Conservation (phyloP, 2,797 vertebrate species). For the Pantherophis vulpinus region DNA sequence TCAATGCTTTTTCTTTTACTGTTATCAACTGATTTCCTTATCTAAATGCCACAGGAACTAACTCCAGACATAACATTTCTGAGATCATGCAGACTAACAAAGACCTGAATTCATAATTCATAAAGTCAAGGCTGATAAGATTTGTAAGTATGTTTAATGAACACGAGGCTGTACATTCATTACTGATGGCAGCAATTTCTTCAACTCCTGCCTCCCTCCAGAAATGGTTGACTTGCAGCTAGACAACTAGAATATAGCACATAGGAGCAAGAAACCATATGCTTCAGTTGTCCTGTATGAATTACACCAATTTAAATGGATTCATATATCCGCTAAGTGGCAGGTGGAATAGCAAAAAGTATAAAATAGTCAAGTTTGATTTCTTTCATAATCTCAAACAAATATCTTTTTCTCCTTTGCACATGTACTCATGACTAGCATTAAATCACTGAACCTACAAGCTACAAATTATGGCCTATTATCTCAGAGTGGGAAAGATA, state of each 20-base stretch:
- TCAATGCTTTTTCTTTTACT: background rate
- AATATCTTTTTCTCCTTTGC: background rate
- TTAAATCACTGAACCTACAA: background rate
- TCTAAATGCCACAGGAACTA: background rate
- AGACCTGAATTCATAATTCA: background rate
- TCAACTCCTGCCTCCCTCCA: background rate
- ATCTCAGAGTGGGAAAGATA: background rate
- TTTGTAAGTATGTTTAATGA: background rate
- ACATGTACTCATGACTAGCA: background rate
- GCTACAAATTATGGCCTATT: background rate
- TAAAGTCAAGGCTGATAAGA: background rate
- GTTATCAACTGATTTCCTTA: background rate
- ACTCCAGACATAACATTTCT: background rate
- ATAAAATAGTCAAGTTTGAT: background rate
- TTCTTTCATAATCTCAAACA: background rate
- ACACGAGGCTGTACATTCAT: background rate
- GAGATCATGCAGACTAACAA: background rate
- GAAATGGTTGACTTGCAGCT: background rate
- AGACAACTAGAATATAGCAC: no score
- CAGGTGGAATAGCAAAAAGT: background rate
- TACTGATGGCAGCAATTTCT: background rate
- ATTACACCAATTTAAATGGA: background rate
- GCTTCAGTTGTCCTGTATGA: background rate
- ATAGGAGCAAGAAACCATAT: background rate
- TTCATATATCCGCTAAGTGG: background rate